Base-by-base conservation (phyloP, 2,888 invertebrate genomes). In the Iselma pallidipennis region DNA sequence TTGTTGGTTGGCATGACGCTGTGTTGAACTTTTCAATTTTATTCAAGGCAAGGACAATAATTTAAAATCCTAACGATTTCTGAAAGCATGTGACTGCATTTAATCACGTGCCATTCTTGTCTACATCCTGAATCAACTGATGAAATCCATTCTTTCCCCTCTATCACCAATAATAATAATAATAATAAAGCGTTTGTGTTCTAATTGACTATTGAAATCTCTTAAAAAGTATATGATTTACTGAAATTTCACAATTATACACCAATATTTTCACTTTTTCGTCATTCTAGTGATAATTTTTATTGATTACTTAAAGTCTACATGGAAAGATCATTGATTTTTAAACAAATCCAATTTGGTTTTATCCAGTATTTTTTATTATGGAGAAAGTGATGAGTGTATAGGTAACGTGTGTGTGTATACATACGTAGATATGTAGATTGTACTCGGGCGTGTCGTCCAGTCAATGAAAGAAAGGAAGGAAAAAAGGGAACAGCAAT, bases 351-450 rank as follows among this genome's bases (percentile, higher is more conserved):
- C 31, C 1, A 16, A 4, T 42, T 16, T 45, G 45, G 9, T n/a
- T n/a, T n/a, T n/a, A n/a, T n/a, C n/a, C n/a, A n/a, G 31, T 37
- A 4, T 37, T 16, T 16, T 16, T 37, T 37, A 37, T 23, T 21
- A 6, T 45, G 45, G 45, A 45, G 45, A 45, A 45, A 45, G 45
- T 45, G 21, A 45, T 45, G 45, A 42, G 31, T 33, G n/a, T n/a
- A n/a, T n/a, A 14, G 31, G 4, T 33, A 4, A 14, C 10, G 37
- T 45, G 45, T 19, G 12, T 21, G 7, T 42, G 10, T n/a, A n/a
- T n/a, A n/a, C n/a, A n/a, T n/a, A n/a, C n/a, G n/a, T n/a, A n/a
- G n/a, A n/a, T n/a, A n/a, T n/a, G n/a, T n/a, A n/a, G 21, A 45
- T 45, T 45, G 21, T 45, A 45, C 19, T 45, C 21, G 45, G 45